Evolutionary conservation across 2,888 invertebrate species (phyloP).

Genomic region (Hermaeophaga mercurialis): DNA sequence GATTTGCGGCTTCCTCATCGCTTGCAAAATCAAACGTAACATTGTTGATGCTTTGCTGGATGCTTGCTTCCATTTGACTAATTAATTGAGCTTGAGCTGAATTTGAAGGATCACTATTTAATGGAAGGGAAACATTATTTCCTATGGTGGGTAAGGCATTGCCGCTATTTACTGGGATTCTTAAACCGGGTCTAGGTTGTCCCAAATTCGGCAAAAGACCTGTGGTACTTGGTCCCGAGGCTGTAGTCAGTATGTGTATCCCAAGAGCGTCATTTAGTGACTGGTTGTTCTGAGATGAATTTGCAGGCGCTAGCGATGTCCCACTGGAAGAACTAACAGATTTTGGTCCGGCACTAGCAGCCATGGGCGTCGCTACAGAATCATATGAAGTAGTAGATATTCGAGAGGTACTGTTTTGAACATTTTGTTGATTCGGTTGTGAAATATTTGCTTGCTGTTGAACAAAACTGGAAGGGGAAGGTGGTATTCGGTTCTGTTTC

Average conservation of each 20-base stretch:
- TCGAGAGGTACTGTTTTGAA: conserved; percentile 53
- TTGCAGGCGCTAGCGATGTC: conserved; percentile 61
- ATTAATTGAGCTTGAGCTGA: conserved; percentile 41
- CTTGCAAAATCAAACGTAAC: conserved; percentile 53
- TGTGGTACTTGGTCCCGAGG: conserved; percentile 56
- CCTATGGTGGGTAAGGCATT: conserved; percentile 36
- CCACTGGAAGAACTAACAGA: conserved; percentile 67
- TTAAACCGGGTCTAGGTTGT: conserved; percentile 45
- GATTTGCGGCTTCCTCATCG: conserved; percentile 47
- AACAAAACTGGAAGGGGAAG: conserved; percentile 54
- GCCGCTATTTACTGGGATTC: conserved; percentile 45
- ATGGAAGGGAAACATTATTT: conserved; percentile 57
- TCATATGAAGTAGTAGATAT: conserved; percentile 49
- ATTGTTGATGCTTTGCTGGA: conserved; percentile 59
- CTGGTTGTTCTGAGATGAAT: conserved; percentile 53
- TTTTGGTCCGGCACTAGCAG: conserved; percentile 64
- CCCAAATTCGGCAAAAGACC: conserved; percentile 48
- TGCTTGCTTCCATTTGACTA: conserved; percentile 56
- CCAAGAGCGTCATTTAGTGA: conserved; percentile 72
- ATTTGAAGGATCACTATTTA: conserved; percentile 61
- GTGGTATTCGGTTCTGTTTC: conserved; percentile 61
- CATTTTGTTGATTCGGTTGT: conserved; percentile 49
- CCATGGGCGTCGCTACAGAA: conserved; percentile 62
- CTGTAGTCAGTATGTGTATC: conserved; percentile 71
- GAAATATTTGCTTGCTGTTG: conserved; percentile 44